Conservation (phyloP, 2,797 vertebrate genomes). For the Botia almorhae region DNA sequence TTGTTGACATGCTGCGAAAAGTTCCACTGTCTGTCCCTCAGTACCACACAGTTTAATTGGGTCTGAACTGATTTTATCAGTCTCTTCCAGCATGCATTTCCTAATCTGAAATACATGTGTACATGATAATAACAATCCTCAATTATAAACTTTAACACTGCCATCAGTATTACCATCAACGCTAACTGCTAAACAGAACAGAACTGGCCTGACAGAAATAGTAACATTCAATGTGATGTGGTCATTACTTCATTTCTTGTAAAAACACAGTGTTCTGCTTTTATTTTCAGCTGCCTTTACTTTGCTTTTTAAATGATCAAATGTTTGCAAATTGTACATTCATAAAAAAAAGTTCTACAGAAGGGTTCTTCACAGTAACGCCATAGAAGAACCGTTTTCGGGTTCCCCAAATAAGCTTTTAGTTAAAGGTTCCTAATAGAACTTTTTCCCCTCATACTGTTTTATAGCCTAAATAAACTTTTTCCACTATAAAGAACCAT, state of each 20-base stretch:
- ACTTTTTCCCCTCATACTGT: not conserved
- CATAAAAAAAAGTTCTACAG: too few relatives aligned
- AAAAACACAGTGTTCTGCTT: constrained; percentile 53
- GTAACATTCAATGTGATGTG: constrained; percentile 28
- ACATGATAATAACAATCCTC: not conserved
- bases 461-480: too few relatives aligned
- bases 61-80: constrained; percentile 38
- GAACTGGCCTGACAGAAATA: constrained; percentile 10
- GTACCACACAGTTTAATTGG: constrained; percentile 46
- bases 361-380: too few relatives aligned
- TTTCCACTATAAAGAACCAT: too few relatives aligned
- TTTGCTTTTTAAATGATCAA: not conserved
- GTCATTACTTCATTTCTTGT: constrained; percentile 25
- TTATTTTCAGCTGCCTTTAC: constrained; percentile 17
- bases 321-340: not conserved
- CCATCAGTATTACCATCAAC: not conserved
- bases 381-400: too few relatives aligned
- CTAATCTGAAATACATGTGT: constrained; percentile 32
- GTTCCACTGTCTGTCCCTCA: constrained; percentile 59
- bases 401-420: too few relatives aligned
- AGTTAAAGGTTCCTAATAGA: too few relatives aligned
- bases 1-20: constrained; percentile 58
- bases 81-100: constrained; percentile 36
- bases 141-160: not conserved
- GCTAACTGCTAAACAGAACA: constrained; percentile 43